These are phyloP conservation scores for Myripristis murdjan DNA, from an alignment of 2,797 vertebrate species.

Conservation along the genomic window DNA sequence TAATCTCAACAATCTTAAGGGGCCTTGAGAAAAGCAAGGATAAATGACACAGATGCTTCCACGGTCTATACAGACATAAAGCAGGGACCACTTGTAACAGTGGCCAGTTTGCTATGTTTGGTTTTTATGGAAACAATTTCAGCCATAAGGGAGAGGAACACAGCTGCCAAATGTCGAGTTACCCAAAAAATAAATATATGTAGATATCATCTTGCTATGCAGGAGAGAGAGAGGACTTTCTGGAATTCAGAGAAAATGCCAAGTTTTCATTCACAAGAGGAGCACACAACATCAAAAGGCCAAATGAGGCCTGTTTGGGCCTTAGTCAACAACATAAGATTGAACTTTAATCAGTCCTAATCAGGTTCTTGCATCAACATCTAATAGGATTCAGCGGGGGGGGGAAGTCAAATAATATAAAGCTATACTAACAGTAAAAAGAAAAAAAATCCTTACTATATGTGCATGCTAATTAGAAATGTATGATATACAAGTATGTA, in stretches of 20 bases:
- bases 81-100: not conserved
- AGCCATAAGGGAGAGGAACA: constrained; percentile 6
- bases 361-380: too few species aligned
- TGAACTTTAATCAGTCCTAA: too few species aligned
- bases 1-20: not conserved
- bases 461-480: too few species aligned
- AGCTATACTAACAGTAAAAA: too few species aligned
- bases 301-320: too few species aligned
- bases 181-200: not conserved
- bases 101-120: not conserved
- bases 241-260: not conserved
- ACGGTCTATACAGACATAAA: not conserved
- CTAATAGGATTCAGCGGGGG: too few species aligned
- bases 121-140: constrained; percentile 46
- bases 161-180: not conserved
- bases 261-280: not conserved
- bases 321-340: too few species aligned
- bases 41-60: constrained; percentile 12
- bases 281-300: not conserved
- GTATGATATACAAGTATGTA: too few species aligned
- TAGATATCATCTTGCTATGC: constrained; percentile 10
- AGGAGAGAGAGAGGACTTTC: constrained; percentile 9
- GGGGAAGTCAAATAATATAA: too few species aligned
- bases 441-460: too few species aligned
- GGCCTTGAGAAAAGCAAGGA: constrained; percentile 6